Base-by-base conservation (phyloP, 2,797 vertebrate genomes). In the Hozukius guyotensis region DNA sequence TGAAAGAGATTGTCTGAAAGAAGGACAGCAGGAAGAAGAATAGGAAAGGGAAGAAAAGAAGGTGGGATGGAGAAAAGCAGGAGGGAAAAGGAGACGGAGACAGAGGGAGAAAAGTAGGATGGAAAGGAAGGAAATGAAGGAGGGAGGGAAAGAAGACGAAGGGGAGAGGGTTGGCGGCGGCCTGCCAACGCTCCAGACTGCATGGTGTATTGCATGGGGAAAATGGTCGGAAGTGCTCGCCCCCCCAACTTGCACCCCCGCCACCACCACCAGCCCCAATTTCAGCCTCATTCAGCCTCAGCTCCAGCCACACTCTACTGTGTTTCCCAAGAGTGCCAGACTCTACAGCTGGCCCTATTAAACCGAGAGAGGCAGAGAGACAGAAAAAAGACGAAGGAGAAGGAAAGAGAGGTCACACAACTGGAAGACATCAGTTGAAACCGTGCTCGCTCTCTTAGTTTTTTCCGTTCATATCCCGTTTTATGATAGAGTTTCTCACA, bases 311-410 rank as follows among this genome's bases (percentile, higher is more conserved):
- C 93, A 94, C 94, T 94, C 93, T 81, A 63, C 87, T 89, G 86
- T 53, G 89, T 92, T 90, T 93, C 94, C 93, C 94, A 78, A 73
- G 93, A 94, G 94, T 90, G 88, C 90, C 91, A 93, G 93, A 92
- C 91, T 93, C 91, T 94, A 93, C 94, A 95, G 94, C 95, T 96
- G 95, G 92, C 92, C 93, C 94, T 94, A 95, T 95, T 95, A 94
- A 95, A 93, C 92, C 16, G 67, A 92, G 92, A 88, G 92, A 94
- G 87, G 89, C 91, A 88, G 88, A 85, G 91, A 91, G 87, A 94
- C 86, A 90, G 80, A 93, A 91, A 94, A 93, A 91, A 93, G 89
- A 92, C 75, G 86, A 49, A 49, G 49, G 81, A 76, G 93, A 93
- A 94, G 87, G 87, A 94, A 89, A 91, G 93, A 93, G 92, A 94